A percentile compares a stretch with the other conserved stretches of the same genome.
Evolutionary conservation across 2,797 vertebrate genomes (phyloP).

Genomic region (Erethizon dorsatum): DNA sequence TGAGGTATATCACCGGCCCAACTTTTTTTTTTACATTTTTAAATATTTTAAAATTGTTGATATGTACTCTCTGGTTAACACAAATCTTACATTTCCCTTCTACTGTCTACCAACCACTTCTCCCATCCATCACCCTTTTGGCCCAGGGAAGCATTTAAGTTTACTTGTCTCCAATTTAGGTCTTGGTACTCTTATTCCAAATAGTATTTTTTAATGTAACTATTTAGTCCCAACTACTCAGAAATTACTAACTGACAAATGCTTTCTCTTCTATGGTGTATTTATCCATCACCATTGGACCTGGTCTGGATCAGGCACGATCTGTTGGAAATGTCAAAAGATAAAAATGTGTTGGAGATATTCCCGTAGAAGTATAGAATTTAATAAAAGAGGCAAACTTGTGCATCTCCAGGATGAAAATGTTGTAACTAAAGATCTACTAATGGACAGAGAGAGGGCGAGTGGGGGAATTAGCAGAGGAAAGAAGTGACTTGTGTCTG

Average conservation of each 20-base stretch:
- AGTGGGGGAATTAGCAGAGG: background rate
- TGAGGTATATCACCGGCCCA: background rate
- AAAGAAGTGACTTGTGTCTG: background rate
- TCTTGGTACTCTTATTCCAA: background rate
- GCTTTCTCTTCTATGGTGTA: background rate
- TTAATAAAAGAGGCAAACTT: background rate
- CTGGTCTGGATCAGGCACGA: background rate
- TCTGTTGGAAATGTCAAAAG: background rate
- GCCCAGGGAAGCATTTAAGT: background rate
- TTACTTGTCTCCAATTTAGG: background rate
- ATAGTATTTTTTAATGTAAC: background rate
- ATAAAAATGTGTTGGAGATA: background rate
- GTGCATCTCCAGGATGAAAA: background rate
- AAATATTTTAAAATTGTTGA: background rate
- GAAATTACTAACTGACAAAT: background rate
- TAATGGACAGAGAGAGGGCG: background rate
- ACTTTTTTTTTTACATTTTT: too few relatives aligned
- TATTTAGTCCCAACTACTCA: background rate
- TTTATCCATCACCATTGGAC: background rate
- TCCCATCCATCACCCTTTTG: background rate
- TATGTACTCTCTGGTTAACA: background rate
- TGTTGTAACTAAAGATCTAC: background rate
- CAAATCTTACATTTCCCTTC: background rate
- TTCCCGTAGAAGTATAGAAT: background rate
- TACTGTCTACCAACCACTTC: background rate